Conservation (phyloP, 2,888 invertebrate genomes). For the Amphimallon solstitiale region DNA sequence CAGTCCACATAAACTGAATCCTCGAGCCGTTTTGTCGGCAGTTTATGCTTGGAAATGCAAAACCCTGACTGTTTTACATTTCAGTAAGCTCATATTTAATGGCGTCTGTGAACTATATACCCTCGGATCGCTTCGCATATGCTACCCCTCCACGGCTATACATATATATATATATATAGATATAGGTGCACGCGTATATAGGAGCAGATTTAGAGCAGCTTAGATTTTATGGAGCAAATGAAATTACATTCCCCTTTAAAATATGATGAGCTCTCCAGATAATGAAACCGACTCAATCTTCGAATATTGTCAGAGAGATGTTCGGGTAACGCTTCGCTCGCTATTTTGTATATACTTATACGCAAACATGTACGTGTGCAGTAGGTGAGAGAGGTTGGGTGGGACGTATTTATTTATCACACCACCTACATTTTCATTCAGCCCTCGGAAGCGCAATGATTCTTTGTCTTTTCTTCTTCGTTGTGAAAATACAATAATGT, state of each 20-base stretch:
- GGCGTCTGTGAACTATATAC: constrained; percentile 64
- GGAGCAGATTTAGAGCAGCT: constrained; percentile 63
- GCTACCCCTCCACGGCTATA: constrained; percentile 61
- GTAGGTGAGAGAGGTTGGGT: neutral
- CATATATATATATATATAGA: too few relatives aligned
- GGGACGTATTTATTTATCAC: too few relatives aligned
- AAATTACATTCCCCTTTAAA: constrained; percentile 66
- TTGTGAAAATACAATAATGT: neutral
- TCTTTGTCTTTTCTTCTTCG: neutral
- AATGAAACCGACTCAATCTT: constrained; percentile 64
- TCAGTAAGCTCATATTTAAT: constrained; percentile 66
- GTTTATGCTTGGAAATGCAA: constrained; percentile 65
- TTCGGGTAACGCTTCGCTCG: neutral
- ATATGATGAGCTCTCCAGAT: constrained; percentile 66
- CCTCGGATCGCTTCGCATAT: constrained; percentile 61
- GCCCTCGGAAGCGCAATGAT: constrained; percentile 2
- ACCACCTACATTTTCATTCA: neutral
- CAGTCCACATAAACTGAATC: constrained; percentile 63
- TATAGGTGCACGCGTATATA: constrained; percentile 42
- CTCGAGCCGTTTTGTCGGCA: constrained; percentile 64
- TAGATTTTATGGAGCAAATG: constrained; percentile 66
- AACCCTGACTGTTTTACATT: constrained; percentile 66
- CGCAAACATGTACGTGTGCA: neutral
- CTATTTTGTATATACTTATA: neutral
- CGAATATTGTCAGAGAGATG: constrained; percentile 40